phyloP scores from a whole-genome alignment of 2,888 invertebrate genomes.

The Ephialtes manifestator region DNA sequence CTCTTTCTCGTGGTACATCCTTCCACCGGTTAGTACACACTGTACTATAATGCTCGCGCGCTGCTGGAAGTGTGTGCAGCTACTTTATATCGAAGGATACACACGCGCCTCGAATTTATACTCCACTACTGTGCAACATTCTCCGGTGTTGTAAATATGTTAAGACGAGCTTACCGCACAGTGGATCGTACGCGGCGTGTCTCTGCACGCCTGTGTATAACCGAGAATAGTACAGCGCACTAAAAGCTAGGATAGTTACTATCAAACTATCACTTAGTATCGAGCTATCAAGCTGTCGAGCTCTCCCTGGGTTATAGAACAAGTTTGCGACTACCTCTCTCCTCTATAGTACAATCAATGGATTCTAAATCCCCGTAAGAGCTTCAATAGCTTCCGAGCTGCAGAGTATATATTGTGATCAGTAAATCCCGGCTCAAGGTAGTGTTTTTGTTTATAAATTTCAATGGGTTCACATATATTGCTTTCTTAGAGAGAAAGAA shows the following conservation, averaged over 20 bases:
- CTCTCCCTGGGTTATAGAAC: conserved; percentile 8
- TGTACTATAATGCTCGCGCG: conserved; percentile 29
- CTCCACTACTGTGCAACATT: conserved; percentile 63
- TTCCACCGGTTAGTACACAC: conserved; percentile 29
- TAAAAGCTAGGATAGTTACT: conserved; percentile 46
- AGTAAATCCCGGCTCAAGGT: not conserved
- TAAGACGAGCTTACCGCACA: not conserved
- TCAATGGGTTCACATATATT: too few species aligned
- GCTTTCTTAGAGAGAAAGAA: too few species aligned
- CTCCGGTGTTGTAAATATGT: conserved; percentile 51
- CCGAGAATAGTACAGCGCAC: conserved; percentile 17
- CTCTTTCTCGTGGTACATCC: conserved; percentile 33
- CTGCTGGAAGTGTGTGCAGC: not conserved
- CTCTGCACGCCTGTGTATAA: not conserved
- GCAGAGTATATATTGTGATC: not conserved
- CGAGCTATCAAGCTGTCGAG: conserved; percentile 40
- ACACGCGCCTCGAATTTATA: conserved; percentile 64
- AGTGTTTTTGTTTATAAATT: too few species aligned
- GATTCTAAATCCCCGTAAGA: conserved; percentile 31
- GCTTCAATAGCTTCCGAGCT: not conserved
- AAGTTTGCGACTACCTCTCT: conserved; percentile 13
- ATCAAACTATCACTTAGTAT: conserved; percentile 49
- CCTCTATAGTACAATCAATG: conserved; percentile 21
- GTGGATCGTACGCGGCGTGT: conserved; percentile 12
- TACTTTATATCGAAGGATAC: conserved; percentile 57